Base-by-base conservation (phyloP, 2,797 vertebrate species). In the Takifugu ocellatus region DNA sequence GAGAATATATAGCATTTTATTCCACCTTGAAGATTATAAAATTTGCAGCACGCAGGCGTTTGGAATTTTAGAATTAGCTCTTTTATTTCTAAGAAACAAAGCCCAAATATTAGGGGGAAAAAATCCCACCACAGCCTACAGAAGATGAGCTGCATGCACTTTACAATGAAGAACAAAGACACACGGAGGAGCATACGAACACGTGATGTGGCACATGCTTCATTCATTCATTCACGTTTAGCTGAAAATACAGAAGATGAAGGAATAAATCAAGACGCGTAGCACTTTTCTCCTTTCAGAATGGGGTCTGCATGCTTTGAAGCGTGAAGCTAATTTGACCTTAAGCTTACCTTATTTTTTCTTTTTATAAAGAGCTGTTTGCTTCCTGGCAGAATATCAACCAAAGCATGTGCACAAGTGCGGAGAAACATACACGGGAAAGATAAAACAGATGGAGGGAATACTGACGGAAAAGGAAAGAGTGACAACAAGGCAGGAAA, bases 321-420 rank as follows among this genome's bases (percentile, higher is more conserved):
- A 62, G 75, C 57, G 52, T 31, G 59, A 64, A 64, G 65, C 64
- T 71, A 53, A 78, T 68, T 66, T 26, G 56, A 75, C 54, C 69
- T 62, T 54, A 50, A 63, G 78, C 88, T 90, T 88, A 89, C 88
- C 88, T 88, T 55, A 54, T 74, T 73, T 33, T 75, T 62, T 54
- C 17, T 56, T 56, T 68, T 50, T 56, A 72, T 72, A 72, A 73
- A 79, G 70, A 72, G 79, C 53, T 60, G 82, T 82, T 76, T 78
- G 82, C 85, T 71, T 79, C 83, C 72, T 25, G 68, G 70, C 68
- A 78, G 61, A 84, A 64, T 72, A 72, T 76, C 80, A 82, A 85
- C 80, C 83, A 84, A 86, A 86, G 70, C 77, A 71, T 82, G 83
- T 73, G 79, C 65, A 79, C 77, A 74, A 81, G 77, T 61, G 52